Percentiles rank a stretch among this genome's conserved stretches.
These are phyloP conservation scores for Ornithoptera priamus DNA, from an alignment of 2,888 invertebrate species.

Conservation along the genomic window DNA sequence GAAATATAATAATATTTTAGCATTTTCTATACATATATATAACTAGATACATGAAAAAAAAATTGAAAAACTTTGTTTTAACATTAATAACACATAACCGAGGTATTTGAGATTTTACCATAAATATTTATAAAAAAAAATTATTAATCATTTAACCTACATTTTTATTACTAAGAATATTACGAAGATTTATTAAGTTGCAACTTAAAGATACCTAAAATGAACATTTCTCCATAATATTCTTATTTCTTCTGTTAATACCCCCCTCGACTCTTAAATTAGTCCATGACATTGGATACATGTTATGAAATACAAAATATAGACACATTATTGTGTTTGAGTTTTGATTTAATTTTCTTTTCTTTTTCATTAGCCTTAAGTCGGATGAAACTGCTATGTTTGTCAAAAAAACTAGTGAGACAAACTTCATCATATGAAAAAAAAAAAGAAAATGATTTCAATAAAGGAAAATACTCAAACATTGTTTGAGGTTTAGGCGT, in stretches of 20 bases:
- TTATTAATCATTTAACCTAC: neutral
- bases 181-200: neutral
- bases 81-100: neutral
- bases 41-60: neutral
- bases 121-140: neutral
- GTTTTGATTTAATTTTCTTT: too few species aligned
- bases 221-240: neutral
- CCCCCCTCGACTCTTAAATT: neutral
- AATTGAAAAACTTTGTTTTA: neutral
- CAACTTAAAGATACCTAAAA: neutral
- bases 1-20: too few species aligned
- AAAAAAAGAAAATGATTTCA: too few species aligned
- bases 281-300: too few species aligned
- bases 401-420: too few species aligned
- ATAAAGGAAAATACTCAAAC: too few species aligned
- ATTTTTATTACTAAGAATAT: neutral
- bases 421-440: too few species aligned
- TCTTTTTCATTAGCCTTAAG: too few species aligned
- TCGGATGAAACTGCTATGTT: too few species aligned
- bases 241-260: neutral
- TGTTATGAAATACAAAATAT: too few species aligned
- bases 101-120: neutral
- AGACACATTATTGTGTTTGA: too few species aligned
- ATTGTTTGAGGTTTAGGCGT: neutral
- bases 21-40: neutral